Evolutionary conservation across 2,888 invertebrate genomes (phyloP), one percentile per base, ranked within the genome.

Genomic region (Eledona agricola): DNA sequence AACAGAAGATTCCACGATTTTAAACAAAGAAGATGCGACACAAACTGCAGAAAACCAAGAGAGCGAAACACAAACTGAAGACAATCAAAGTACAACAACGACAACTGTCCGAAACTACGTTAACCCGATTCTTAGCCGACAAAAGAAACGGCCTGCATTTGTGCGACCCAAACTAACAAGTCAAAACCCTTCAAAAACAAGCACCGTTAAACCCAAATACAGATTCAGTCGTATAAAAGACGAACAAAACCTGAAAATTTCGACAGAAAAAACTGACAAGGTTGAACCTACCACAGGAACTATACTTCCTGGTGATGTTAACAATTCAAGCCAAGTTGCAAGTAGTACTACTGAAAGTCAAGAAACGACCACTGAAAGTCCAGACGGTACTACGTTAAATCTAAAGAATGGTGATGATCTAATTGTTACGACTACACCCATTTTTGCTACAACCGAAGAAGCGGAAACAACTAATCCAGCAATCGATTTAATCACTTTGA

Each of bases 111-210:
- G 23, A 25, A 17, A 25, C 23, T 49, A 55, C 11, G 25, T 49
- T 19, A 55, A 58, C 45, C 45, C 53, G 2, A 54, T 54, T 19
- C 17, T 57, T 0, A 25, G 23, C 2, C 43, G 46, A 42, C 47
- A 47, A 15, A 51, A 37, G 13, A 47, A 47, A 17, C 25, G 53
- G 23, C 53, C 53, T 16, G 28, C 37, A 2, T 49, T 38, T 26
- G 15, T 31, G 6, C 7, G 55, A 32, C 49, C 50, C 10, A 32
- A 31, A 45, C n/a, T 56, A 35, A 49, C 47, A 13, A 49, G 47
- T 4, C 25, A 34, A 32, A 42, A 23, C 22, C 40, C 47, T n/a
- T 15, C 19, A 7, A 4, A 5, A 4, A 25, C 51, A 1, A 42
- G 29, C 34, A 31, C 42, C 5, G 10, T 13, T n/a, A 45, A 9